phyloP scores from a whole-genome alignment of 2,113 vertebrate species.

The Guaruba guarouba region DNA sequence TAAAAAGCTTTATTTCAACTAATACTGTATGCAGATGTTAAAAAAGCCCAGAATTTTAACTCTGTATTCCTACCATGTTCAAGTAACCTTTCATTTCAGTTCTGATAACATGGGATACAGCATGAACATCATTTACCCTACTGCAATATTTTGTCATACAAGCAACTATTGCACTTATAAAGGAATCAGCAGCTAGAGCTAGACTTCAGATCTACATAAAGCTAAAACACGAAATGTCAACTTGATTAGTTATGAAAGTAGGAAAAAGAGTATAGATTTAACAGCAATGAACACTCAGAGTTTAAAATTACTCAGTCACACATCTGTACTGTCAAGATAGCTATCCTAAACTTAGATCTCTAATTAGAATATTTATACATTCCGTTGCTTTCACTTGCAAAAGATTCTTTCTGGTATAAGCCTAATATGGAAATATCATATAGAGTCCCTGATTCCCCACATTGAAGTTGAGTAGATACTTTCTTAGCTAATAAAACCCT shows the following conservation, averaged over 20 bases:
- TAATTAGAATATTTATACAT: constrained; percentile 57
- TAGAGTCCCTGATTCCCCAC: neutral
- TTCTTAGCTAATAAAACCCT: neutral
- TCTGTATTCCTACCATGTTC: neutral
- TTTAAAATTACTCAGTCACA: constrained; percentile 58
- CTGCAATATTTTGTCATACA: neutral
- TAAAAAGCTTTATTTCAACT: neutral
- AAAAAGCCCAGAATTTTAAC: neutral
- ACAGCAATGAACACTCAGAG: constrained; percentile 18
- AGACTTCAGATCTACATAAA: constrained; percentile 12
- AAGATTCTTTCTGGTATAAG: constrained; percentile 1
- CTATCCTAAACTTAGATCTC: constrained; percentile 51
- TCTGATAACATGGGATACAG: neutral
- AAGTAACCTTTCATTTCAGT: neutral
- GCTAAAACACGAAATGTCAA: constrained; percentile 48
- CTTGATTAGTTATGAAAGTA: constrained; percentile 41
- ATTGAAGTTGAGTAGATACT: neutral
- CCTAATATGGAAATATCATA: constrained; percentile 4
- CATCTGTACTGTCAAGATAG: constrained; percentile 64
- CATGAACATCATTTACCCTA: neutral
- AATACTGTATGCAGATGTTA: neutral
- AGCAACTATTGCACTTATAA: neutral
- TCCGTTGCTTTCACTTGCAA: neutral
- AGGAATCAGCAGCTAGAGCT: constrained; percentile 14
- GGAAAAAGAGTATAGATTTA: constrained; percentile 31